Base-by-base conservation (phyloP, 37 sponge, comb jelly and placozoan genomes). In the Agelas oroides region DNA sequence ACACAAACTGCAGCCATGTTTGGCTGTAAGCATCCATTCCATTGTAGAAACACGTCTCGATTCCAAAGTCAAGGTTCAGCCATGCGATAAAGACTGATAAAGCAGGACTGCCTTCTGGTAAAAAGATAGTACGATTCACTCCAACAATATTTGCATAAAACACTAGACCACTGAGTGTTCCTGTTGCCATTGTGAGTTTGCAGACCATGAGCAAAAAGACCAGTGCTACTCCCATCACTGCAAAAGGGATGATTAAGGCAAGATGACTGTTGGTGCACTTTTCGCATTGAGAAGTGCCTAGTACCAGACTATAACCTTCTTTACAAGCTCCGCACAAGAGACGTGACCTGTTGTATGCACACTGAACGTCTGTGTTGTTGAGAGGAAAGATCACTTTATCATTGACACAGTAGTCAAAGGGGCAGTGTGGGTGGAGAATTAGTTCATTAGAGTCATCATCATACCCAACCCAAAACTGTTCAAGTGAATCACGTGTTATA, bases 121-220 rank as follows among this genome's bases (percentile, higher is more conserved):
- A 59, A 58, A 68, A 76, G 0, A 53, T 55, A 17, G 65, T 35
- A 6, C 46, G 58, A 67, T 66, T 85, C 15, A 54, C 57, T 65
- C 52, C 54, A 12, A 85, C 35, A 70, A 82, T 82, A 60, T 82
- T 82, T 8, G 72, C 83, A 56, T 71, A 82, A 3, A 82, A 71
- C 12, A 85, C 0, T 11, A 85, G 24, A n/a, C 85, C 85, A 66
- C 76, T 76, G 5, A 85, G 35, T 15, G 57, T 65, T 16, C 79
- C 79, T 39, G 23, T 36, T 23, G 79, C 25, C 25, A 79, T 54
- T 41, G 79, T 79, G 2, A 54, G 37, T 6, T 75, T 75, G 15
- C 23, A 28, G 20, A 75, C 6, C 3, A 54, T 6, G 13, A 79
- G 34, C 19, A 39, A 16, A 6, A 62, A 15, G 60, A 86, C 72